Evolutionary conservation across 2,113 vertebrate genomes (phyloP), one percentile per base, ranked within the genome.

Genomic region (Spilogale gracilis): DNA sequence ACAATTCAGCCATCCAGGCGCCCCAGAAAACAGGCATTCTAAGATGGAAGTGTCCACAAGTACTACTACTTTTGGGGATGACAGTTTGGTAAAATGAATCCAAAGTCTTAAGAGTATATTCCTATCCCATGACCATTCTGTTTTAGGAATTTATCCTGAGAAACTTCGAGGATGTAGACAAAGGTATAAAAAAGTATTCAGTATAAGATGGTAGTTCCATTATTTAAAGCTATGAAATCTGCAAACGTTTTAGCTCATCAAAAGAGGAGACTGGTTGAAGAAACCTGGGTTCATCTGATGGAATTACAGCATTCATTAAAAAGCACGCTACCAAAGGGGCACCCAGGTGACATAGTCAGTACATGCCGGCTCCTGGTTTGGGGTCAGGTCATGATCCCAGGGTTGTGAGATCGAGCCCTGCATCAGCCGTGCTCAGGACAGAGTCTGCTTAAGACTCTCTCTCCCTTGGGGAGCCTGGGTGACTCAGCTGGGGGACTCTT

Each of bases 11-110:
- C 52, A 54, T 13, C 11, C 52, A 54, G 52, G 52, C 52, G 52
- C 11, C 11, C 52, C 52, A 3, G 12, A 54, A 54, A 56, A 54
- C 0, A 7, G 58, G 60, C 16, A 1, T 58, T 67, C 27, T 1
- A 16, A 80, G 17, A 67, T 2, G 13, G 2, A 48, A 52, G 60
- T 1, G 0, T 0, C 17, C 81, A 50, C 0, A 9, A 23, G 54
- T 16, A 43, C 9, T 16, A 43, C 9, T 65, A 58, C 60, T 78
- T 32, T 65, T 3, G 10, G 52, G 65, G 67, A 45, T 9, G 67
- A 30, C 38, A 48, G 27, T 14, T 18, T 38, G 69, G 17, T 58
- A 89, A 82, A 69, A 83, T 4, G 5, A 73, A 78, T n/a, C 63
- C 27, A 80, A 56, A 65, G 7, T 71, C 69, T 65, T 81, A 60